Percentiles rank a stretch among this genome's conserved stretches.
phyloP scores from a whole-genome alignment of 2,797 vertebrate genomes.

The Toxotes lorentzi region DNA sequence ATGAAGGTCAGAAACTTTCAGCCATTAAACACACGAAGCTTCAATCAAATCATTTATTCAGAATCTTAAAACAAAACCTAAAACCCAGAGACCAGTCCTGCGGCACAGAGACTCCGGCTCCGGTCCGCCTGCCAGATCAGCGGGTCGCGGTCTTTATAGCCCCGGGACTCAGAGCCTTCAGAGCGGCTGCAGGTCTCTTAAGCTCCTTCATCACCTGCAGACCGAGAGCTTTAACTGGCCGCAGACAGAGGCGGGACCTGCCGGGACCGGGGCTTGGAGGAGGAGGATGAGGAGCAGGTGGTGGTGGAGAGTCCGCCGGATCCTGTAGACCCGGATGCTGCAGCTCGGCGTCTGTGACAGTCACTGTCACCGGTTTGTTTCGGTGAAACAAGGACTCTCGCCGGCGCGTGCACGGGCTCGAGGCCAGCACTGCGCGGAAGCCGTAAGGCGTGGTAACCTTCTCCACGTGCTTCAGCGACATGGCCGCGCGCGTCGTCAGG shows the following conservation, averaged over 20 bases:
- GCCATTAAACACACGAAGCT: too few species aligned
- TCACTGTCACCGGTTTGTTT: not conserved
- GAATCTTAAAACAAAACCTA: too few species aligned
- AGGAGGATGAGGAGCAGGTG: not conserved
- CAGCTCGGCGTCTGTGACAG: not conserved
- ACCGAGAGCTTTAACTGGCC: constrained; percentile 39
- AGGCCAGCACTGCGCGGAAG: constrained; percentile 72
- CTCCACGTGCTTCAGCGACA: constrained; percentile 77
- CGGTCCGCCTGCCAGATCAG: not conserved
- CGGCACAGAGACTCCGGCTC: not conserved
- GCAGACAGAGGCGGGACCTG: not conserved
- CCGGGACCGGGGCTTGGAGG: not conserved
- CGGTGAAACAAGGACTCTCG: constrained; percentile 83
- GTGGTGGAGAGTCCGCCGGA: not conserved
- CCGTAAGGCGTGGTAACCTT: constrained; percentile 82
- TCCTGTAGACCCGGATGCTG: not conserved
- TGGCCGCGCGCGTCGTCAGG: constrained; percentile 69
- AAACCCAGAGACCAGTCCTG: not conserved
- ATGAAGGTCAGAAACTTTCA: too few species aligned
- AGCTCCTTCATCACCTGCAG: constrained; percentile 60
- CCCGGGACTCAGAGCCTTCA: constrained; percentile 64
- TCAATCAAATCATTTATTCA: too few species aligned
- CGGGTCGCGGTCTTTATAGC: not conserved
- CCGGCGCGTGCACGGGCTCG: constrained; percentile 72
- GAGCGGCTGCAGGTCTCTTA: constrained; percentile 53